These are phyloP conservation scores for Apis florea DNA, from an alignment of 1,140 invertebrate species.

Conservation along the genomic window DNA sequence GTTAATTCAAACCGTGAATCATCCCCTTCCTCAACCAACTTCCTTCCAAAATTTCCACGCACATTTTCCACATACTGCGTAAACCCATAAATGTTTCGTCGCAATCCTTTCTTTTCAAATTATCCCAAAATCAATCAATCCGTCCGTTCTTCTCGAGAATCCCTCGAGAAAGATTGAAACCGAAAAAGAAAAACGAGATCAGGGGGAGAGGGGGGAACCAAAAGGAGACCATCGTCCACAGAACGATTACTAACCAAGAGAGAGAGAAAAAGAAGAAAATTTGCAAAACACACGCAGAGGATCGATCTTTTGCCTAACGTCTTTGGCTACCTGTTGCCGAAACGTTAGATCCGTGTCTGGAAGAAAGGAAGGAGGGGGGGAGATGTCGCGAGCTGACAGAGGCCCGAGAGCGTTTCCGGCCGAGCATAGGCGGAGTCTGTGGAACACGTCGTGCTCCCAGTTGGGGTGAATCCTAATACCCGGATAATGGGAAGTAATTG, in stretches of 20 bases:
- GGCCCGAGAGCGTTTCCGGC: conserved; percentile 38
- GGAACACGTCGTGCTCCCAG: conserved; percentile 75
- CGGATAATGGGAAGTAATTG: conserved; percentile 81
- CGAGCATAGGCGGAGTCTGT: conserved; percentile 67
- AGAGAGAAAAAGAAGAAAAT: background rate
- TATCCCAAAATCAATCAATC: too few relatives aligned
- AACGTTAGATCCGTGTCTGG: conserved; percentile 40
- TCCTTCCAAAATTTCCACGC: background rate
- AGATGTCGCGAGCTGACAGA: conserved; percentile 8
- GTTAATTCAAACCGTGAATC: conserved; percentile 20
- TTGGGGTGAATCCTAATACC: conserved; percentile 80
- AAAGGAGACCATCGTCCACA: too few relatives aligned
- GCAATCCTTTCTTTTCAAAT: too few relatives aligned
- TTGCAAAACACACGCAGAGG: background rate
- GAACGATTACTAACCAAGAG: too few relatives aligned
- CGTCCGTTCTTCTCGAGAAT: too few relatives aligned
- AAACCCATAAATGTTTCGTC: too few relatives aligned
- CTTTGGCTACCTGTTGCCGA: conserved; percentile 61
- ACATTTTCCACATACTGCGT: too few relatives aligned
- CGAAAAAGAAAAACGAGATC: too few relatives aligned
- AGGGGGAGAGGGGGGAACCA: too few relatives aligned
- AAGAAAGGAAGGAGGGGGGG: conserved; percentile 46
- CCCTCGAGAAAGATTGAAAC: too few relatives aligned
- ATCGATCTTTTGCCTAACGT: background rate
- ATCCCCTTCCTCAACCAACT: background rate